Evolutionary conservation across 2,888 invertebrate species (phyloP).

Genomic region (Liodrosophila aerea): DNA sequence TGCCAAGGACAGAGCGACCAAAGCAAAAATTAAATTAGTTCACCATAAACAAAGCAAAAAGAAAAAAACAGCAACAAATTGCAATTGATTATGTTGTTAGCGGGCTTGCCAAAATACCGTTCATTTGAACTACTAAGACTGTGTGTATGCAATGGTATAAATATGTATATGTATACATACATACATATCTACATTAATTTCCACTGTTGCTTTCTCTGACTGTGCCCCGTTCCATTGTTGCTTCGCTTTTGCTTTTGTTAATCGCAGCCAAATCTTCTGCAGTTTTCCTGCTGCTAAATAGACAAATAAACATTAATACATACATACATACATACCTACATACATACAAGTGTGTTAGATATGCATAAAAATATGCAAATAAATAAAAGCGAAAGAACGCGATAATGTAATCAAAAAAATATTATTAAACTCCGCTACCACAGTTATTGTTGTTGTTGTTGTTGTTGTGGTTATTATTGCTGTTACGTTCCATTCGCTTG

Average conservation of each 20-base stretch:
- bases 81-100: constrained; percentile 43
- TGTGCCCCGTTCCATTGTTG: constrained; percentile 28
- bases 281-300: constrained; percentile 10
- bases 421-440: constrained; percentile 61
- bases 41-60: constrained; percentile 42
- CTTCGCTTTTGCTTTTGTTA: constrained; percentile 52
- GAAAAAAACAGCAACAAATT: constrained; percentile 10
- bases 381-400: constrained; percentile 49
- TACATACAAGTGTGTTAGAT: constrained; percentile 25
- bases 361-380: constrained; percentile 14
- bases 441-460: constrained; percentile 15
- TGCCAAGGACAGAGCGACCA: constrained; percentile 65
- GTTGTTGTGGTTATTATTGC: constrained; percentile 33
- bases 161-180: not conserved
- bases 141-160: not conserved
- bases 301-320: not conserved
- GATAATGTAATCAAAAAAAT: constrained; percentile 68
- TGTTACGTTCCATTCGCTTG: constrained; percentile 67
- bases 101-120: constrained; percentile 29
- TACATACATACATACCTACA: not conserved
- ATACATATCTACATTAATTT: not conserved
- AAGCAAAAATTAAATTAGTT: constrained; percentile 66
- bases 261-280: constrained; percentile 20
- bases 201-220: constrained; percentile 18
- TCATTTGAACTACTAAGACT: not conserved